These are phyloP conservation scores for Zaprionus lineosus DNA, from an alignment of 2,888 invertebrate genomes.

Conservation along the genomic window DNA sequence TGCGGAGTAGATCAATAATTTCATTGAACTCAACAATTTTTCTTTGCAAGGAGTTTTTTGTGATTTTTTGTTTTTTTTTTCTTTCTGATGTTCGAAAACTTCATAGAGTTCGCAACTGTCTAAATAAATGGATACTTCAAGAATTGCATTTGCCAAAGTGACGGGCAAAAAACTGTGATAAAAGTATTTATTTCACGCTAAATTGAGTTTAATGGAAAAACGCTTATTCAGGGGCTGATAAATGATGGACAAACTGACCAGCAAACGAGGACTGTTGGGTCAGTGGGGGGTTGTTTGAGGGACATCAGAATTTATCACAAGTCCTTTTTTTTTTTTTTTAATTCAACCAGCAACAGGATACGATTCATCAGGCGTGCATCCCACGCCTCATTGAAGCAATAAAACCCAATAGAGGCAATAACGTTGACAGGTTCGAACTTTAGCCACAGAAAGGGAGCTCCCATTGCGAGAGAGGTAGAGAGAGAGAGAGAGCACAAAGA, in stretches of 20 bases:
- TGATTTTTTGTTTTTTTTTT: too few species aligned
- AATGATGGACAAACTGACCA: constrained; percentile 18
- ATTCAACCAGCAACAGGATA: neutral
- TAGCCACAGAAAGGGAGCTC: neutral
- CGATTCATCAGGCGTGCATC: neutral
- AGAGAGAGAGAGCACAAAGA: neutral
- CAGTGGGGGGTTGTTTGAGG: neutral
- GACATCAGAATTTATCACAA: neutral
- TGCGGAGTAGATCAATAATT: too few species aligned
- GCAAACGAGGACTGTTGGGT: too few species aligned
- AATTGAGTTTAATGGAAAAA: constrained; percentile 42
- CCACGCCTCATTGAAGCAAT: neutral
- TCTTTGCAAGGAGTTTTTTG: too few species aligned
- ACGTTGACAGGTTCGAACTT: too few species aligned
- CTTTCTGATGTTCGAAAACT: too few species aligned
- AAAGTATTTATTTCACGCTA: constrained; percentile 47
- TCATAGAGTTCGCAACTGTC: neutral
- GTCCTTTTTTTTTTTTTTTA: neutral
- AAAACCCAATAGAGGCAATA: too few species aligned
- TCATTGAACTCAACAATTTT: too few species aligned
- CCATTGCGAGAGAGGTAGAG: neutral
- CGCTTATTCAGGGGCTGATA: constrained; percentile 36
- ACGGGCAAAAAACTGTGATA: constrained; percentile 8
- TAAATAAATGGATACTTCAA: too few species aligned
- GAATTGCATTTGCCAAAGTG: neutral